A percentile compares a stretch with the other conserved stretches of the same genome.
These are phyloP conservation scores for Drosophila fulvimacula DNA, from an alignment of 2,888 invertebrate genomes.

Conservation along the genomic window DNA sequence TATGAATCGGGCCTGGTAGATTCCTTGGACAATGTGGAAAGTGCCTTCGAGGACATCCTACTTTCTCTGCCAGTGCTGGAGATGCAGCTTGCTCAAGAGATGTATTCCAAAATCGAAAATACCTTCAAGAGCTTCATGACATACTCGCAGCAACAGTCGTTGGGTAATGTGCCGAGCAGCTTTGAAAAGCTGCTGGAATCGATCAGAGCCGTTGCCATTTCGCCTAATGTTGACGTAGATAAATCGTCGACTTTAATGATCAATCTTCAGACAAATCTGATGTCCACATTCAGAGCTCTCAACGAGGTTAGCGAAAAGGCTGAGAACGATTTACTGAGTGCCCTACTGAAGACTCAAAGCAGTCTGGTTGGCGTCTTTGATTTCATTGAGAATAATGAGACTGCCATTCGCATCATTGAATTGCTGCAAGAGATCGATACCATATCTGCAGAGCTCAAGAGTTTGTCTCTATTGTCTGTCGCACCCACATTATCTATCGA, in stretches of 20 bases:
- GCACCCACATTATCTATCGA: constrained; percentile 45
- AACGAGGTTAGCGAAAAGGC: constrained; percentile 78
- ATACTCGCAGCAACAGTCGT: constrained; percentile 30
- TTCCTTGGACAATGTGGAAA: constrained; percentile 82
- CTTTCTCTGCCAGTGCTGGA: constrained; percentile 82
- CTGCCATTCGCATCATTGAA: constrained; percentile 79
- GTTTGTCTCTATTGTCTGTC: constrained; percentile 32
- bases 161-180: constrained; percentile 49
- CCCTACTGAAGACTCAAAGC: constrained; percentile 74
- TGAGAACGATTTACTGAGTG: constrained; percentile 54
- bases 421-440: constrained; percentile 82
- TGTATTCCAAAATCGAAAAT: constrained; percentile 81
- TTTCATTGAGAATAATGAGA: constrained; percentile 82
- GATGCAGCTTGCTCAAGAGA: constrained; percentile 85
- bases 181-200: constrained; percentile 67
- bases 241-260: constrained; percentile 79
- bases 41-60: constrained; percentile 82
- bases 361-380: constrained; percentile 79
- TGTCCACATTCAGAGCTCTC: constrained; percentile 78
- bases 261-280: constrained; percentile 78
- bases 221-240: constrained; percentile 73
- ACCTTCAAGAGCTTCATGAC: constrained; percentile 66
- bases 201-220: constrained; percentile 65
- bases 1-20: constrained; percentile 80
- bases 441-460: constrained; percentile 72